Conservation (phyloP, 2,113 vertebrate species). For the Xiphophorus couchianus region DNA sequence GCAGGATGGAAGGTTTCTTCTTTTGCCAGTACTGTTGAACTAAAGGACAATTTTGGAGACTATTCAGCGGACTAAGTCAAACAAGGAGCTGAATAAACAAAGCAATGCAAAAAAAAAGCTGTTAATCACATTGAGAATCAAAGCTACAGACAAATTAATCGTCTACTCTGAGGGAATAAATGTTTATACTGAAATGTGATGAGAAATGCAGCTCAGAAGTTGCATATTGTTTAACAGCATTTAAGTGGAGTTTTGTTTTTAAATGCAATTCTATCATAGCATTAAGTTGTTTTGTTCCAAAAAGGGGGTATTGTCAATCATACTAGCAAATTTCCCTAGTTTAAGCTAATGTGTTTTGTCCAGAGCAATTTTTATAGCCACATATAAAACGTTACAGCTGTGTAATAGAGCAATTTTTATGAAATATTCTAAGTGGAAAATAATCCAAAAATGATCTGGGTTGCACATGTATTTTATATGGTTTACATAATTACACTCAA, state of each 20-base stretch:
- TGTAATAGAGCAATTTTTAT: slow-evolving; percentile 6
- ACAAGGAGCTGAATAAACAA: slow-evolving; percentile 18
- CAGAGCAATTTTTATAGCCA: slow-evolving; percentile 22
- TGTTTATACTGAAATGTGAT: slow-evolving; percentile 67
- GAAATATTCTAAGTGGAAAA: slow-evolving; percentile 17
- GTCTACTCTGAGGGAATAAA: slow-evolving; percentile 42
- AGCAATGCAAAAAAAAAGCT: slow-evolving; percentile 26
- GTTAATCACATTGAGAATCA: slow-evolving; percentile 20
- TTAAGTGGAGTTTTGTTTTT: slow-evolving; percentile 39
- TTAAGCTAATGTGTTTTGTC: slow-evolving; percentile 59
- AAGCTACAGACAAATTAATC: slow-evolving; percentile 47
- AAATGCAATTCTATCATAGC: slow-evolving; percentile 16
- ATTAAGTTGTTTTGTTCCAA: slow-evolving; percentile 46
- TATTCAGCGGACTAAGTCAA: slow-evolving; percentile 37
- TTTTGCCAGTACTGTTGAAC: slow-evolving; percentile 29
- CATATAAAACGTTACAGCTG: slow-evolving; percentile 35
- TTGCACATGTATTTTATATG: slow-evolving; percentile 30
- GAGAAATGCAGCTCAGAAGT: slow-evolving; percentile 46
- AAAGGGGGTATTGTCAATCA: slow-evolving; percentile 51
- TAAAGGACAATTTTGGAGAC: slow-evolving; percentile 42
- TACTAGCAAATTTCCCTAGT: slow-evolving; percentile 43
- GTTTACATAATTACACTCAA: slow-evolving; percentile 60
- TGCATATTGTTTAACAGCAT: slow-evolving; percentile 48
- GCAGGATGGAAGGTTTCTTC: slow-evolving; percentile 40
- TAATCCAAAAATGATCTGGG: slow-evolving; percentile 18